These are phyloP conservation scores for Spinibarbus caldwelli DNA, from an alignment of 2,797 vertebrate genomes.

Conservation along the genomic window DNA sequence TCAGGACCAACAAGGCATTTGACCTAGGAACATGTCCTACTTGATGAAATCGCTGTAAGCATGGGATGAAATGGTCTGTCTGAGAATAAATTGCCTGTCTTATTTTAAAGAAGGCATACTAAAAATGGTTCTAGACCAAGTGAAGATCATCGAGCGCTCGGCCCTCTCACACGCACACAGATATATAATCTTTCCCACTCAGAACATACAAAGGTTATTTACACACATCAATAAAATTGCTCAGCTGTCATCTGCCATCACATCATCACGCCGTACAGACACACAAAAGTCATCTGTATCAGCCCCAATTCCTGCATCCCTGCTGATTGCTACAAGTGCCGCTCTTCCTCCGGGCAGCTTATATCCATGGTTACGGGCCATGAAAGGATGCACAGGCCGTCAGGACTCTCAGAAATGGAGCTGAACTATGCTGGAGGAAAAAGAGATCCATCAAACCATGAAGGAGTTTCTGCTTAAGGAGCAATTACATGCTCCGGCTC, in stretches of 20 bases:
- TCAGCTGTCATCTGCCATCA: constrained; percentile 52
- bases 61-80: constrained; percentile 12
- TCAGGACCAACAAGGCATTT: neutral
- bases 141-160: neutral
- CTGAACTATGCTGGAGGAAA: constrained; percentile 31
- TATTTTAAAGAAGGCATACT: neutral
- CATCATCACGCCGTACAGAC: constrained; percentile 32
- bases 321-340: constrained; percentile 21
- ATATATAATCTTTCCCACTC: constrained; percentile 21
- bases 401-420: constrained; percentile 19
- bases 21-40: neutral
- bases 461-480: constrained; percentile 40
- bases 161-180: neutral
- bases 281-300: constrained; percentile 41
- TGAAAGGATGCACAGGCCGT: constrained; percentile 24
- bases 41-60: constrained; percentile 10
- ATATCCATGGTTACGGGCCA: constrained; percentile 44
- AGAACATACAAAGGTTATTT: constrained; percentile 47
- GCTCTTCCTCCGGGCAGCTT: constrained; percentile 28
- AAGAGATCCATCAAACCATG: constrained; percentile 37
- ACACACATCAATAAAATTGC: constrained; percentile 51
- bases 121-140: constrained; percentile 14
- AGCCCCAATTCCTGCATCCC: constrained; percentile 27
- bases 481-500: constrained; percentile 18
- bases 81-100: constrained; percentile 11